Base-by-base conservation (phyloP, 2,797 vertebrate genomes). In the Momotus momota region DNA sequence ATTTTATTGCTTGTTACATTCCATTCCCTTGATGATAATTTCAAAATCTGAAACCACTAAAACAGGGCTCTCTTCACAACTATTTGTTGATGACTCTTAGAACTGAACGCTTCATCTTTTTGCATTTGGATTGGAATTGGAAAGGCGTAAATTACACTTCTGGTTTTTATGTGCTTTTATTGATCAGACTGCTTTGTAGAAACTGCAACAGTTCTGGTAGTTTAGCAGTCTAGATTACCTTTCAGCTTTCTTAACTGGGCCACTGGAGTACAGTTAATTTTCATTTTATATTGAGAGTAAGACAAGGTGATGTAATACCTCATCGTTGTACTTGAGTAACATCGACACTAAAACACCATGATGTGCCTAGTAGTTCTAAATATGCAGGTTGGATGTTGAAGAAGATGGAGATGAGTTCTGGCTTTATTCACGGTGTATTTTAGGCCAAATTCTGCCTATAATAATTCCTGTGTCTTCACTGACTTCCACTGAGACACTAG, bases 151-250 rank as follows among this genome's bases (percentile, higher is more conserved):
- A 97, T 97, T 96, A 93, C 8, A 49, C 87, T 85, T 93, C 91
- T 94, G 88, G 64, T 84, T 97, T 97, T 97, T 96, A 96, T 90
- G 93, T 90, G 70, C 40, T 46, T 72, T 96, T 97, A 97, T 96
- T 97, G 96, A 98, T 97, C 91, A 82, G 74, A 49, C 38, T 70
- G 60, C 77, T 96, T 96, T 0, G 0, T 57, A 95, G 73, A 73
- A 96, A 72, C 88, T 3, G 1, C 18, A 57, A 64, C 35, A 61
- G 64, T 85, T 96, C 82, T 77, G 38, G 57, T 86, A 91, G 64
- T 1, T 86, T 61, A 81, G 93, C 90, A 66, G 77, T 72, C 85
- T 74, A 55, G 69, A 86, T 86, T 92, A 82, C 80, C 57, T 97
- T 95, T 94, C 86, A 71, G 57, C 92, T 95, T 96, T 45, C 86